These are phyloP conservation scores for Torymus aiolomorphi DNA, from an alignment of 2,888 invertebrate genomes.

Conservation along the genomic window DNA sequence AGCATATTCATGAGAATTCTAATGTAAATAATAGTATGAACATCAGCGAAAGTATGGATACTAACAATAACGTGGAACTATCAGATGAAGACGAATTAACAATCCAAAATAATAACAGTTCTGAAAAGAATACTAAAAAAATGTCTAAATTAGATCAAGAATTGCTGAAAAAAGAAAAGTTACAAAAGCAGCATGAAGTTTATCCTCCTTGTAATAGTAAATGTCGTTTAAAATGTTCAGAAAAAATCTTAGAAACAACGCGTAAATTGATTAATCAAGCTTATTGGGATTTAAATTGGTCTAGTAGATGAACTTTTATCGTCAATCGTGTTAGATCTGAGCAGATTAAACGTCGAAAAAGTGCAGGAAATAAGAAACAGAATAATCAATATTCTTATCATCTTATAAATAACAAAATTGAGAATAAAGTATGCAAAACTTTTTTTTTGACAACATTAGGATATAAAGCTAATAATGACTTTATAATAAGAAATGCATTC, in stretches of 20 bases:
- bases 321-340: neutral
- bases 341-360: neutral
- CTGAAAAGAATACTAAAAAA: neutral
- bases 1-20: neutral
- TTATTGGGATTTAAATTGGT: neutral
- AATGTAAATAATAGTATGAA: slow-evolving; percentile 10
- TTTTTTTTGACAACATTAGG: slow-evolving; percentile 5
- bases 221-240: slow-evolving; percentile 5
- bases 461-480: slow-evolving; percentile 8
- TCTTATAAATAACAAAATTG: neutral
- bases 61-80: neutral
- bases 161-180: slow-evolving; percentile 6
- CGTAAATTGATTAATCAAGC: slow-evolving; percentile 4
- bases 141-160: neutral
- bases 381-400: slow-evolving; percentile 3
- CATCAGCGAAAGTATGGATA: slow-evolving; percentile 1
- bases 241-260: slow-evolving; percentile 5
- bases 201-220: slow-evolving; percentile 2
- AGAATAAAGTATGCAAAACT: slow-evolving; percentile 1
- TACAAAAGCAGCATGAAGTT: slow-evolving; percentile 10
- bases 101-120: too few species aligned
- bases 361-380: neutral
- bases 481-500: neutral
- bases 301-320: slow-evolving; percentile 1
- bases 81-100: neutral